Percentiles rank a stretch among this genome's conserved stretches.
phyloP scores from a whole-genome alignment of 2,888 invertebrate species.

The Marronus borbonicus region DNA sequence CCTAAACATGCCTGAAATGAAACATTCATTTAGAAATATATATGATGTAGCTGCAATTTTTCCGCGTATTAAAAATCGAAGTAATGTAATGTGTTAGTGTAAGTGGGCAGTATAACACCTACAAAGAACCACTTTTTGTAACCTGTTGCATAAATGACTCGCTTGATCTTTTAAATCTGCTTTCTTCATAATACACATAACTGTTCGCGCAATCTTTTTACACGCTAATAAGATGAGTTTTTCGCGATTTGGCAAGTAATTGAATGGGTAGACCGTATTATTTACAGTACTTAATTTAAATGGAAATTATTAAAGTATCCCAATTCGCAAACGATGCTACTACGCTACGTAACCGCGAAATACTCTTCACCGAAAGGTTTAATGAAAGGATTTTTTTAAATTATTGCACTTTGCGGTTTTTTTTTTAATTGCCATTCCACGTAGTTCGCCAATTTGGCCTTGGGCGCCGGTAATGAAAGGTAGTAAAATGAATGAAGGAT shows the following conservation, averaged over 20 bases:
- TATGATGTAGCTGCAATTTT: too few species aligned
- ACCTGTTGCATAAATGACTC: too few species aligned
- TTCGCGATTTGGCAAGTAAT: not conserved
- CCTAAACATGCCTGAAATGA: too few species aligned
- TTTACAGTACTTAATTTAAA: not conserved
- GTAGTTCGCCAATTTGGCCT: constrained; percentile 9
- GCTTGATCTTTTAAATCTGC: not conserved
- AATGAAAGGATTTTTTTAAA: not conserved
- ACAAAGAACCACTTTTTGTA: too few species aligned
- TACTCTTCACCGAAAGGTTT: not conserved
- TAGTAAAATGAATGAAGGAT: constrained; percentile 14
- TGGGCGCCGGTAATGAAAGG: constrained; percentile 23
- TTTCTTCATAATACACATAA: not conserved
- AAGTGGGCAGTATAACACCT: too few species aligned
- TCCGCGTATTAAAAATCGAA: too few species aligned
- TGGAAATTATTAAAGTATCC: not conserved
- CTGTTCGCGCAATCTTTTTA: not conserved
- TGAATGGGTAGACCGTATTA: not conserved
- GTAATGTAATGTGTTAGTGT: too few species aligned
- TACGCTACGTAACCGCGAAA: not conserved
- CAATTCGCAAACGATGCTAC: not conserved
- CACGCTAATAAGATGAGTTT: too few species aligned
- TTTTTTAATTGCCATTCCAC: not conserved
- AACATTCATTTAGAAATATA: too few species aligned
- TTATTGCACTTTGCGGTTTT: not conserved